Evolutionary conservation across 1,140 invertebrate genomes (phyloP).

Genomic region (Cheumatopsyche charites): DNA sequence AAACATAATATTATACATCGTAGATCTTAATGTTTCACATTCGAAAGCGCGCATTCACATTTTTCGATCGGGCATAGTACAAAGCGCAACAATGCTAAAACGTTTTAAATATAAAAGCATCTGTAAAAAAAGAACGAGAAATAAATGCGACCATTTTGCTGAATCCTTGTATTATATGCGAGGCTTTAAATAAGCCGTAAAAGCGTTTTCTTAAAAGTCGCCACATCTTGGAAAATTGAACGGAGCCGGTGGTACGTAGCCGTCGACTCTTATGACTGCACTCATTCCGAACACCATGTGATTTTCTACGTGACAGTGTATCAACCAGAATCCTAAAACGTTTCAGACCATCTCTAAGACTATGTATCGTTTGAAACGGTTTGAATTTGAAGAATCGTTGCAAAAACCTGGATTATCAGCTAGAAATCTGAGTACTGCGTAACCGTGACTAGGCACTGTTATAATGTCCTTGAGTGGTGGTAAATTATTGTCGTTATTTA

Average conservation of each 20-base stretch:
- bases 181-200: conserved; percentile 9
- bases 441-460: conserved; percentile 25
- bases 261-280: conserved; percentile 20
- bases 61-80: too few species aligned
- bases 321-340: conserved; percentile 35
- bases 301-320: conserved; percentile 43
- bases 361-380: too few species aligned
- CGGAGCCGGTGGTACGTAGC: conserved; percentile 19
- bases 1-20: too few species aligned
- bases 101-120: too few species aligned
- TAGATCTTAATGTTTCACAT: too few species aligned
- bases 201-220: conserved; percentile 25
- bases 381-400: neutral
- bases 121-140: too few species aligned
- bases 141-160: too few species aligned
- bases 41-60: too few species aligned
- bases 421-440: conserved; percentile 20
- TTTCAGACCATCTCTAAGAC: too few species aligned
- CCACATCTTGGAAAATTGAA: conserved; percentile 32
- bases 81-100: too few species aligned
- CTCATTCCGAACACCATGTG: conserved; percentile 41
- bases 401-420: conserved; percentile 41
- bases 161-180: neutral
- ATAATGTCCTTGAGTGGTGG: conserved; percentile 36
- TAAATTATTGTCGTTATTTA: conserved; percentile 16